Conservation (phyloP, 1,140 invertebrate genomes). For the Caerostris darwini region DNA sequence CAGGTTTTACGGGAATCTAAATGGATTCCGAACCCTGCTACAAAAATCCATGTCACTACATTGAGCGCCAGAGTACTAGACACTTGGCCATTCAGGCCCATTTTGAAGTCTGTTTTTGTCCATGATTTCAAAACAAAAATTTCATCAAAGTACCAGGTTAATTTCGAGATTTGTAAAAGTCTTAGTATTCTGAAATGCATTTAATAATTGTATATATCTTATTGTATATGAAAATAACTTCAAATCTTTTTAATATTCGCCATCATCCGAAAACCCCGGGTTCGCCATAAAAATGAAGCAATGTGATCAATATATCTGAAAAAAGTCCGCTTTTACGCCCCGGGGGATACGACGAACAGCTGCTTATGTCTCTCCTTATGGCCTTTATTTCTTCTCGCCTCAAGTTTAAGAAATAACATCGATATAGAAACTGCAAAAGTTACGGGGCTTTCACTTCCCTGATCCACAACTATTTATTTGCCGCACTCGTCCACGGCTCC, state of each 20-base stretch:
- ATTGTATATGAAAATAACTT: background rate
- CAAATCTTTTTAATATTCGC: background rate
- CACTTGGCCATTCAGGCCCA: too few relatives aligned
- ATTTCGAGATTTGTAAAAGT: too few relatives aligned
- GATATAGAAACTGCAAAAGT: background rate
- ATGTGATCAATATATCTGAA: constrained; percentile 37
- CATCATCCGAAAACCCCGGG: background rate
- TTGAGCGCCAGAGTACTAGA: too few relatives aligned
- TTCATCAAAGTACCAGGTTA: too few relatives aligned
- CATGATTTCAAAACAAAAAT: too few relatives aligned
- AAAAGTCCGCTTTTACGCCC: constrained; percentile 2
- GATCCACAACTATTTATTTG: constrained; percentile 31
- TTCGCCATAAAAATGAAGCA: background rate
- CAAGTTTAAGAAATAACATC: constrained; percentile 13
- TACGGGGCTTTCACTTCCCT: background rate
- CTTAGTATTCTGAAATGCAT: too few relatives aligned
- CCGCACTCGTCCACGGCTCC: background rate
- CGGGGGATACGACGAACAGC: constrained; percentile 17
- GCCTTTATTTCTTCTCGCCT: constrained; percentile 9
- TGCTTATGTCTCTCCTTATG: constrained; percentile 41
- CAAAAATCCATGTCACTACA: too few relatives aligned
- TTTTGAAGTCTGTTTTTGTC: too few relatives aligned
- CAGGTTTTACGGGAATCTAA: too few relatives aligned
- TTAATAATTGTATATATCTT: background rate
- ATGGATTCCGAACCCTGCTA: too few relatives aligned